phyloP scores from a whole-genome alignment of 2,888 invertebrate genomes.

The Tetranychus piercei region DNA sequence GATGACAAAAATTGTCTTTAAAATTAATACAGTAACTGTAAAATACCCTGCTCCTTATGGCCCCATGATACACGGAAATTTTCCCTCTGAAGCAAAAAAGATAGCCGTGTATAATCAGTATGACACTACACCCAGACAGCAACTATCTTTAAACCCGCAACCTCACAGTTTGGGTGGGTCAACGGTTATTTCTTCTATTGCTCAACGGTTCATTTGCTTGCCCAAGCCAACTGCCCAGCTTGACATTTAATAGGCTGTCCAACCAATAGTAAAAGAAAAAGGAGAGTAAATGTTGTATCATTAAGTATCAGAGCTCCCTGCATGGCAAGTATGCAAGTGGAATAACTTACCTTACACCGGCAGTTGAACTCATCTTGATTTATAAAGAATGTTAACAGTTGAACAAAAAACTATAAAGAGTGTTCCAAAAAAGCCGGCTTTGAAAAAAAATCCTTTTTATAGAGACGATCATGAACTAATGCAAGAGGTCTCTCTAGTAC shows the following conservation, averaged over 20 bases:
- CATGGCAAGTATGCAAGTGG: not conserved
- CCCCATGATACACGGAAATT: conserved; percentile 78
- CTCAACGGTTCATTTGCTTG: conserved; percentile 65
- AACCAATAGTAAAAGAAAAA: not conserved
- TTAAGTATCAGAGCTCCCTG: no score
- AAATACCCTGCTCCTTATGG: conserved; percentile 62
- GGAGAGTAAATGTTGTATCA: not conserved
- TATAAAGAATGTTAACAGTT: not conserved
- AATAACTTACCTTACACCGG: not conserved
- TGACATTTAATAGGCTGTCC: conserved; percentile 63
- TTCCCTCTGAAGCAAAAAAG: conserved; percentile 70
- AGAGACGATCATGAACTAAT: no score
- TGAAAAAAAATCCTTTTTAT: no score
- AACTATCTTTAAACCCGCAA: conserved; percentile 38
- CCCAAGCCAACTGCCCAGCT: conserved; percentile 97
- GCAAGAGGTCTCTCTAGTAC: no score
- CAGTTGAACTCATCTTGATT: not conserved
- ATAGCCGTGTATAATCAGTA: conserved; percentile 68
- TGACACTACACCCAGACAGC: conserved; percentile 46
- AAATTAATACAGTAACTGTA: not conserved
- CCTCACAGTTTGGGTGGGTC: conserved; percentile 82
- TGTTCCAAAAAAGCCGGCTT: no score
- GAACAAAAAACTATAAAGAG: not conserved
- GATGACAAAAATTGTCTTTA: not conserved
- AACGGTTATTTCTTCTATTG: conserved; percentile 79